Evolutionary conservation across 1,140 invertebrate genomes (phyloP).

Genomic region (Hylaeus anthracinus): DNA sequence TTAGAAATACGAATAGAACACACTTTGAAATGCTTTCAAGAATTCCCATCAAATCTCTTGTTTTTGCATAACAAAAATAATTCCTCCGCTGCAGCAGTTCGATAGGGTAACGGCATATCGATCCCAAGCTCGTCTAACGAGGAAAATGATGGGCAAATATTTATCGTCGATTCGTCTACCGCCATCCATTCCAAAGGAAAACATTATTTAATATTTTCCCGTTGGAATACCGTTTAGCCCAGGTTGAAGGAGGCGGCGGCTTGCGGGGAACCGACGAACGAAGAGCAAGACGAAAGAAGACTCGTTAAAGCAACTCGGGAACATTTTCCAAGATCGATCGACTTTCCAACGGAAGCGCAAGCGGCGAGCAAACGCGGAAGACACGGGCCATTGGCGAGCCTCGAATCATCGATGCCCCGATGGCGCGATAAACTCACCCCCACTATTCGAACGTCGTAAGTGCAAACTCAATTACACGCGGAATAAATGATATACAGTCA

Average conservation of each 20-base stretch:
- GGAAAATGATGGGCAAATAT: conserved; percentile 28
- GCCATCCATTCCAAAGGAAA: conserved; percentile 19
- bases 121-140: background rate
- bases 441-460: too few species aligned
- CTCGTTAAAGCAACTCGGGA: background rate
- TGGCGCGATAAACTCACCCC: too few species aligned
- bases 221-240: conserved; percentile 18
- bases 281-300: too few species aligned
- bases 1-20: too few species aligned
- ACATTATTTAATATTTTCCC: conserved; percentile 38
- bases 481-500: too few species aligned
- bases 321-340: conserved; percentile 21
- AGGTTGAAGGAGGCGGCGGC: background rate
- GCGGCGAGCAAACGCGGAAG: conserved; percentile 18
- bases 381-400: conserved; percentile 29
- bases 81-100: too few species aligned
- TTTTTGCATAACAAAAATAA: too few species aligned
- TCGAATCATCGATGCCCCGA: conserved; percentile 46
- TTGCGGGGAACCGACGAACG: background rate
- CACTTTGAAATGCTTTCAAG: too few species aligned
- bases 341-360: background rate
- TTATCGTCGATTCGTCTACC: conserved; percentile 15
- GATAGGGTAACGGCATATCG: background rate
- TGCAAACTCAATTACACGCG: too few species aligned
- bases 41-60: too few species aligned